Conservation (phyloP, 2,113 vertebrate genomes). For the Notothenia coriiceps region DNA sequence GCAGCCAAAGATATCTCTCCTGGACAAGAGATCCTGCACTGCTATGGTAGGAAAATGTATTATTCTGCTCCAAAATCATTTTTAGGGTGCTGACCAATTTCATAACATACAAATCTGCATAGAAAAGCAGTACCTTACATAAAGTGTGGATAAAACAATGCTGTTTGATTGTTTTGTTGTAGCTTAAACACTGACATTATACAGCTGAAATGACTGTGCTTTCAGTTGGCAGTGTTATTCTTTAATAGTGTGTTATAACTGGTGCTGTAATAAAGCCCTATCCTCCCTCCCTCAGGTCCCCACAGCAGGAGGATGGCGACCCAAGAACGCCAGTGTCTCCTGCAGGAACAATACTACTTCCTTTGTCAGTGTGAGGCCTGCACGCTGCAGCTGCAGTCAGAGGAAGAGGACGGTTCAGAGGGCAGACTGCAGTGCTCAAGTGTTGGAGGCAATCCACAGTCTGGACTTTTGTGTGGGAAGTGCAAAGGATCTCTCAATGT, state of each 20-base stretch:
- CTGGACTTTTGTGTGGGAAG: conserved; percentile 84
- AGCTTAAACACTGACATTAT: background rate
- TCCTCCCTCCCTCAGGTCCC: conserved; percentile 85
- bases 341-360: conserved; percentile 94
- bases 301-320: conserved; percentile 86
- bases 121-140: background rate
- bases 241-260: background rate
- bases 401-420: conserved; percentile 39
- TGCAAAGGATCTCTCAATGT: conserved; percentile 70
- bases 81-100: background rate
- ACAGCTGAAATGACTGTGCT: background rate
- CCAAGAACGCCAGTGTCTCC: conserved; percentile 84
- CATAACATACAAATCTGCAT: background rate
- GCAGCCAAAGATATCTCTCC: conserved; percentile 82
- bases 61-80: background rate
- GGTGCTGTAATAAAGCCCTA: background rate
- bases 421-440: background rate
- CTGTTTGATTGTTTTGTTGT: background rate
- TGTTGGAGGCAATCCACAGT: background rate
- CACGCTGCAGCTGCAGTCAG: conserved; percentile 71
- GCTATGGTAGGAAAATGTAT: conserved; percentile 89
- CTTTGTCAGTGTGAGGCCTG: conserved; percentile 89
- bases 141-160: background rate
- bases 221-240: background rate
- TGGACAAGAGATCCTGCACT: conserved; percentile 93